These are phyloP conservation scores for Eurystomus glaucurus DNA, from an alignment of 2,797 vertebrate species.

Conservation along the genomic window DNA sequence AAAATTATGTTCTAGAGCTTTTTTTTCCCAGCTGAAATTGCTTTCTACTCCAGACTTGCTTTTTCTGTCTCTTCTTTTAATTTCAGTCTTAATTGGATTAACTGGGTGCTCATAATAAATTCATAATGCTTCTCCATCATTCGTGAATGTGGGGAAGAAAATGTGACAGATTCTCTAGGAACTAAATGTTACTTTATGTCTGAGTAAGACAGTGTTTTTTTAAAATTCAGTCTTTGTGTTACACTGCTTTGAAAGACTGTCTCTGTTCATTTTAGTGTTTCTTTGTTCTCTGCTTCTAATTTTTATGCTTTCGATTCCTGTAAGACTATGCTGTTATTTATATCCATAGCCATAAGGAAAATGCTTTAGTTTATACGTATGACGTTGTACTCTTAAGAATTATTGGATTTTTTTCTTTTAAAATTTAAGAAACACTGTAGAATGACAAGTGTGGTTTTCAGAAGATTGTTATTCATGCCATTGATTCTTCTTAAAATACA, in stretches of 20 bases:
- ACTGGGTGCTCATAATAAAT: slow-evolving; percentile 35
- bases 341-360: neutral
- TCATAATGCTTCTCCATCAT: neutral
- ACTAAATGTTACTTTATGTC: slow-evolving; percentile 41
- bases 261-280: slow-evolving; percentile 49
- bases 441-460: neutral
- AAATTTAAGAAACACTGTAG: neutral
- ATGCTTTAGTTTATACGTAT: neutral
- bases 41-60: neutral
- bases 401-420: neutral
- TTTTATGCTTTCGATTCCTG: slow-evolving; percentile 5
- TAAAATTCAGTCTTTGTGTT: slow-evolving; percentile 28
- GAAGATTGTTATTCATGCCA: neutral
- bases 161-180: slow-evolving; percentile 24
- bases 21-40: neutral
- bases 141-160: neutral
- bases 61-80: neutral
- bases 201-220: slow-evolving; percentile 44
- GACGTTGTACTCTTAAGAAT: neutral
- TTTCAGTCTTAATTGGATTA: slow-evolving; percentile 54
- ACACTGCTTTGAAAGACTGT: slow-evolving; percentile 58
- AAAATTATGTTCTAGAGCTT: neutral
- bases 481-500: neutral
- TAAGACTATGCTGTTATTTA: slow-evolving; percentile 45
- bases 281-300: slow-evolving; percentile 54